A percentile compares a stretch with the other conserved stretches of the same genome.
Conservation (phyloP, 2,888 invertebrate species). For the Cremastobaeus sp. region DNA sequence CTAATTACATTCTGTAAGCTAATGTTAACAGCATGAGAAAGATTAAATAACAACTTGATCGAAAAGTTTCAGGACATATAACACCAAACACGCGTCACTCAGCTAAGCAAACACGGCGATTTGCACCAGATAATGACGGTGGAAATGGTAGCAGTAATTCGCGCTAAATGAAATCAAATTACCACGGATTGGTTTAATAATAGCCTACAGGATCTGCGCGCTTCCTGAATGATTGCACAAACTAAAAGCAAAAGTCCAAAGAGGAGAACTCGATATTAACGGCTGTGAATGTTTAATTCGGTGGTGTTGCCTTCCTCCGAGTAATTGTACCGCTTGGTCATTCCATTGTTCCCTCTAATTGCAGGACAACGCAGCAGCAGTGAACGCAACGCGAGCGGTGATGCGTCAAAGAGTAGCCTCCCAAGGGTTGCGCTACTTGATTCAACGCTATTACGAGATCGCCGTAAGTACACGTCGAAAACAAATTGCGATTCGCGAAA, state of each 20-base stretch:
- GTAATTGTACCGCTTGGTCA: conserved; percentile 29
- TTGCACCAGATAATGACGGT: conserved; percentile 7
- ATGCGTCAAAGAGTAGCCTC: conserved; percentile 39
- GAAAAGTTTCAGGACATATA: too few relatives aligned
- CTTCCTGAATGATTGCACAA: conserved; percentile 49
- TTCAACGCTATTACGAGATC: conserved; percentile 8
- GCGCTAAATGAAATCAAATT: conserved; percentile 9
- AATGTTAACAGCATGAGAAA: too few relatives aligned
- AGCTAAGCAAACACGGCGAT: too few relatives aligned
- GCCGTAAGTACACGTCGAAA: conserved; percentile 17
- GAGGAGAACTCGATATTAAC: conserved; percentile 22
- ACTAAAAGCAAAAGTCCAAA: conserved; percentile 5
- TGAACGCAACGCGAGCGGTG: conserved; percentile 28
- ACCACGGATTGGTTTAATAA: conserved; percentile 30
- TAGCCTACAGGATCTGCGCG: background rate
- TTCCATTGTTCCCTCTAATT: conserved; percentile 43
- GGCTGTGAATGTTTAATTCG: conserved; percentile 33
- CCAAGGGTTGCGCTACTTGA: conserved; percentile 20
- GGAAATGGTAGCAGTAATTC: conserved; percentile 18
- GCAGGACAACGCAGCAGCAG: conserved; percentile 3
- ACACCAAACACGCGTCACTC: too few relatives aligned
- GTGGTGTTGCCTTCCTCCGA: conserved; percentile 1
- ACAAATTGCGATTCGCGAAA: conserved; percentile 29
- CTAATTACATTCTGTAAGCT: too few relatives aligned
- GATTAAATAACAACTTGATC: too few relatives aligned